Evolutionary conservation across 2,888 invertebrate species (phyloP).

Genomic region (Geophilus truncorum): DNA sequence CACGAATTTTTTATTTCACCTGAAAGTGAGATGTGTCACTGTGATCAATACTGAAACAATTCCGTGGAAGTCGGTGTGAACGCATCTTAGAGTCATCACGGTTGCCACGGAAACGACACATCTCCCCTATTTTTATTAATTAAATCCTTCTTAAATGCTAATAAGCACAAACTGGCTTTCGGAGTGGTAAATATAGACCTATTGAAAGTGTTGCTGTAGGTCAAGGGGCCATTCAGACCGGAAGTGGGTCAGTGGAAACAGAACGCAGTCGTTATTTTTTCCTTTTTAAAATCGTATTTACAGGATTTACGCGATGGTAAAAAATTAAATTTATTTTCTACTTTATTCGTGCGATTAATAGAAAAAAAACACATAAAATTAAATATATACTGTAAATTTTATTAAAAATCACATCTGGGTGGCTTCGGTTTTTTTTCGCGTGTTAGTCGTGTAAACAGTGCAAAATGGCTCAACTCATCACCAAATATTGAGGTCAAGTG

Average conservation of each 20-base stretch:
- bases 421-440: background rate
- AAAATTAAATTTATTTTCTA: too few species aligned
- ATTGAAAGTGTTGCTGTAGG: background rate
- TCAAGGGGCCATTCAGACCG: background rate
- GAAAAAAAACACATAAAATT: too few species aligned
- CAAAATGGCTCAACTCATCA: background rate
- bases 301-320: too few species aligned
- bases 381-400: too few species aligned
- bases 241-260: background rate
- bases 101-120: background rate
- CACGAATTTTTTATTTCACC: background rate
- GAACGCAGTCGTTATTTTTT: background rate
- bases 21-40: background rate
- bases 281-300: too few species aligned
- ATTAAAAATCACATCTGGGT: too few species aligned
- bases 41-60: background rate
- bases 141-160: background rate
- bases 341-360: too few species aligned
- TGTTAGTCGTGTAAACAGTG: background rate
- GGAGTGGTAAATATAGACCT: too few species aligned
- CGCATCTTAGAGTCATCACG: background rate
- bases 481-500: background rate
- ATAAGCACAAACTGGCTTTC: too few species aligned
- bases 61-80: background rate
- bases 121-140: background rate